phyloP scores from a whole-genome alignment of 2,797 vertebrate genomes.

The Nasua narica region DNA sequence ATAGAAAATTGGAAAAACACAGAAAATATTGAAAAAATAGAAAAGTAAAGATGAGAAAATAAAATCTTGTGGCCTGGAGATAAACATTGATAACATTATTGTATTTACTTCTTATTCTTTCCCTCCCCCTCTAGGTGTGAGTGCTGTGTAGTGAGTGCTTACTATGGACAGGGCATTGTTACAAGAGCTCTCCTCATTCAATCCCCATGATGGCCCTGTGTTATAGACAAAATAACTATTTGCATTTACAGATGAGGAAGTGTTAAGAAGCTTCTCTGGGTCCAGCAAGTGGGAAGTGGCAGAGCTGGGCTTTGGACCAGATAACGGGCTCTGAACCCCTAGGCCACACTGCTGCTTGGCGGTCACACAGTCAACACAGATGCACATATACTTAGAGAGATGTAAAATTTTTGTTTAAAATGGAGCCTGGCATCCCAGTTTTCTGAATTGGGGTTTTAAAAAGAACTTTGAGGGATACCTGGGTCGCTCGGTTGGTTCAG shows the following conservation, averaged over 20 bases:
- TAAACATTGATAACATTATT: neutral
- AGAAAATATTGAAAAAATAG: neutral
- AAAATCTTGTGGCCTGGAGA: neutral
- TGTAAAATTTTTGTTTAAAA: neutral
- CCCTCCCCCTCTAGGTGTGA: neutral
- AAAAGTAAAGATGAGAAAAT: neutral
- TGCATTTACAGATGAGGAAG: neutral
- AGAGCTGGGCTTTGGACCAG: neutral
- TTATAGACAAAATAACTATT: neutral
- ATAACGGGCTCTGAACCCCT: neutral
- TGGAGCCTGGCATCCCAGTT: neutral
- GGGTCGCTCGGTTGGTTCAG: too few relatives aligned
- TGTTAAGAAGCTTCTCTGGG: neutral
- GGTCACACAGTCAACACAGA: neutral
- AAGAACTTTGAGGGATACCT: too few relatives aligned
- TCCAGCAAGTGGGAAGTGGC: neutral
- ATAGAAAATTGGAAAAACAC: neutral
- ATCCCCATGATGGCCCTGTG: neutral
- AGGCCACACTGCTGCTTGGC: accelerated
- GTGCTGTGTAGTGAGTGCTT: accelerated
- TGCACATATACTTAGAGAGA: neutral
- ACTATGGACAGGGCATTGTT: neutral
- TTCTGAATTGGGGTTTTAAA: neutral
- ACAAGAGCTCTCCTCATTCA: neutral
- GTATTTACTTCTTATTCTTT: neutral